Percentiles rank a stretch among this genome's conserved stretches.
Evolutionary conservation across 2,797 vertebrate species (phyloP).

Genomic region (Periophthalmus magnuspinnatus): DNA sequence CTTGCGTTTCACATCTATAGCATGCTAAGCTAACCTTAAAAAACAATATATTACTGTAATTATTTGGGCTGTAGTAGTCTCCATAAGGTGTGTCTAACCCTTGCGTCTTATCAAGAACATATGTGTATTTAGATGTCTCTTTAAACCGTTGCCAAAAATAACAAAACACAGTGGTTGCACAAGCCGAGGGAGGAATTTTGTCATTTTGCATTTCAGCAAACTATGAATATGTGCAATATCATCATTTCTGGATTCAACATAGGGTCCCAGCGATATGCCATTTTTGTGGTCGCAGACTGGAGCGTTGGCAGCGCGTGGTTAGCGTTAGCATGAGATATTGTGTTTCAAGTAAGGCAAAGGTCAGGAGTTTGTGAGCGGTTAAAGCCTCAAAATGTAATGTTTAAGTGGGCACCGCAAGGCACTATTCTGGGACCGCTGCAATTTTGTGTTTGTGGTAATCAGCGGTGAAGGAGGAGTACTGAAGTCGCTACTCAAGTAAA

Average conservation of each 20-base stretch:
- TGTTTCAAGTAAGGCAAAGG: slow-evolving; percentile 10
- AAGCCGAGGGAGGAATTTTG: slow-evolving; percentile 16
- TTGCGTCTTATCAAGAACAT: slow-evolving; percentile 6
- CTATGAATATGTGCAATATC: slow-evolving; percentile 3
- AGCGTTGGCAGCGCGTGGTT: slow-evolving; percentile 7
- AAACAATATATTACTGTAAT: slow-evolving; percentile 22
- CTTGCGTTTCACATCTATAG: slow-evolving; percentile 32
- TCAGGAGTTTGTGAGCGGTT: slow-evolving; percentile 6
- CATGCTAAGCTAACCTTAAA: slow-evolving; percentile 13
- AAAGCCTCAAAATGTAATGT: not conserved
- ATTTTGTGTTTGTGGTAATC: not conserved
- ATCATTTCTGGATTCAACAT: not conserved
- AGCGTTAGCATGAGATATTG: slow-evolving; percentile 23
- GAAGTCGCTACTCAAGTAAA: too few relatives aligned
- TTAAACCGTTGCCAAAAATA: slow-evolving; percentile 12
- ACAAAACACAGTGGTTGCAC: slow-evolving; percentile 14
- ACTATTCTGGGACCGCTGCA: not conserved
- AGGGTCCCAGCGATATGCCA: not conserved
- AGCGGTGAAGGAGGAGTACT: too few relatives aligned
- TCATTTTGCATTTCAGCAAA: slow-evolving; percentile 25
- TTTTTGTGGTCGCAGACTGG: not conserved
- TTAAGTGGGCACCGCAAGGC: not conserved
- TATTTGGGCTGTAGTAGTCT: not conserved
- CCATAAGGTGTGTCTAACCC: slow-evolving; percentile 7
- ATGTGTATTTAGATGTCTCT: not conserved